Percentiles rank a stretch among this genome's conserved stretches.
Evolutionary conservation across 2,113 vertebrate genomes (phyloP).

Genomic region (Stigmatopora nigra): DNA sequence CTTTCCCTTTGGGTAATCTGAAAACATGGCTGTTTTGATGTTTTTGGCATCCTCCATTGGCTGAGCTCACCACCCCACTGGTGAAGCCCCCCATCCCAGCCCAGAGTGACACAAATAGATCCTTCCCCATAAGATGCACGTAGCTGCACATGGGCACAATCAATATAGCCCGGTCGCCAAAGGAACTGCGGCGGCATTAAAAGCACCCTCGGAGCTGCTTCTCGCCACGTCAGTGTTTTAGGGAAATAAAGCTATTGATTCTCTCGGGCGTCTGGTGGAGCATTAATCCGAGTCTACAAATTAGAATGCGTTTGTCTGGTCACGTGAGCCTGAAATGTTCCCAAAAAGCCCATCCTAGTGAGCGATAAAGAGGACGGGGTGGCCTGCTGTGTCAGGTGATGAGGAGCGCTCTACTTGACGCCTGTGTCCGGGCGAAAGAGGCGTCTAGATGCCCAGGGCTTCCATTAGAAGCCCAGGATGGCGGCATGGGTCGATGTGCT

Average conservation of each 20-base stretch:
- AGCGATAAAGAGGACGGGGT: slow-evolving; percentile 47
- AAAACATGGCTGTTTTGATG: slow-evolving; percentile 73
- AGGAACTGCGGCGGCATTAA: slow-evolving; percentile 60
- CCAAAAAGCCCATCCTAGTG: slow-evolving; percentile 56
- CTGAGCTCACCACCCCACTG: slow-evolving; percentile 59
- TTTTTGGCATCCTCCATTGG: slow-evolving; percentile 71
- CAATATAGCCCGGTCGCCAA: slow-evolving; percentile 62
- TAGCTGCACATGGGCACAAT: slow-evolving; percentile 67
- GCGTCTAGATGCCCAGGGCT: slow-evolving; percentile 64
- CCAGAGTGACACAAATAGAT: slow-evolving; percentile 74
- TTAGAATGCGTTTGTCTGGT: slow-evolving; percentile 69
- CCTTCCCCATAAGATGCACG: slow-evolving; percentile 72
- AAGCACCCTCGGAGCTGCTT: slow-evolving; percentile 58
- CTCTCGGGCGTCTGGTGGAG: slow-evolving; percentile 56
- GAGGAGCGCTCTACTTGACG: slow-evolving; percentile 60
- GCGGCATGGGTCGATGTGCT: slow-evolving; percentile 66
- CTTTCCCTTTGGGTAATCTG: slow-evolving; percentile 73
- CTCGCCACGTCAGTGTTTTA: slow-evolving; percentile 66
- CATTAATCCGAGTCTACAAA: slow-evolving; percentile 68
- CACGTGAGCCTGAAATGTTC: slow-evolving; percentile 66
- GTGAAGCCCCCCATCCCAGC: slow-evolving; percentile 61
- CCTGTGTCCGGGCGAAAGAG: slow-evolving; percentile 52
- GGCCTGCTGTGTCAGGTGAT: slow-evolving; percentile 64
- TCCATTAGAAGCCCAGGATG: slow-evolving; percentile 70
- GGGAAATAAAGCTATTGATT: slow-evolving; percentile 75